These are phyloP conservation scores for Chondrilla cf. caribensis DNA, from an alignment of 37 sponge, comb jelly and placozoan genomes.

Conservation along the genomic window DNA sequence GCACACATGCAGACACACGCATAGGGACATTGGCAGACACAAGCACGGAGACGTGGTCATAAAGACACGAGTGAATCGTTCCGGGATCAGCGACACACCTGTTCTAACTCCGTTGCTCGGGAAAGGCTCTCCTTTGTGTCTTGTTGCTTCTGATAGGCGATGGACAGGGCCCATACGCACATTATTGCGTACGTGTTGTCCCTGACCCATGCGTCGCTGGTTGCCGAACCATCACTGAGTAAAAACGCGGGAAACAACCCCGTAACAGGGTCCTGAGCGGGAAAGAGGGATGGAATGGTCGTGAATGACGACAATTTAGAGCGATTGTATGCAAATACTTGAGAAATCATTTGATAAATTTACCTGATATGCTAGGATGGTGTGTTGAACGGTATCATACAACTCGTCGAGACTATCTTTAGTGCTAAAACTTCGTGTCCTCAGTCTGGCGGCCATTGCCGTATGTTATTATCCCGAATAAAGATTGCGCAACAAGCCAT, in stretches of 20 bases:
- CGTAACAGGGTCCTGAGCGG: constrained; percentile 78
- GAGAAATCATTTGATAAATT: no score
- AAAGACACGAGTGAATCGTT: no score
- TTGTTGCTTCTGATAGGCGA: constrained; percentile 63
- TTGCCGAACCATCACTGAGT: constrained; percentile 48
- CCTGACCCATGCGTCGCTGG: constrained; percentile 83
- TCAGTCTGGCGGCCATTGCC: no score
- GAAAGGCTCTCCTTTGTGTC: constrained; percentile 67
- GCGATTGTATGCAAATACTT: no score
- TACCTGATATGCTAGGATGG: constrained; percentile 60
- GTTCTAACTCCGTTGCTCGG: constrained; percentile 70
- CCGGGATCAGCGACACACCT: constrained; percentile 67
- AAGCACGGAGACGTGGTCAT: no score
- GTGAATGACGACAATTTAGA: no score
- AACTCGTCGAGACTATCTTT: neutral
- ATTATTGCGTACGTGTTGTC: constrained; percentile 85
- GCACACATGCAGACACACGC: no score
- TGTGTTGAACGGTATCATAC: neutral
- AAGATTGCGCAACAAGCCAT: no score
- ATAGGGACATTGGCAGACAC: no score
- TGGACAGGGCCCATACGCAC: constrained; percentile 83
- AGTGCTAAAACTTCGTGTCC: no score
- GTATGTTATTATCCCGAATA: no score
- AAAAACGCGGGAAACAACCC: constrained; percentile 87
- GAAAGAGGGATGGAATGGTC: no score